phyloP scores from a whole-genome alignment of 2,797 vertebrate species.

The Borostomias antarcticus region DNA sequence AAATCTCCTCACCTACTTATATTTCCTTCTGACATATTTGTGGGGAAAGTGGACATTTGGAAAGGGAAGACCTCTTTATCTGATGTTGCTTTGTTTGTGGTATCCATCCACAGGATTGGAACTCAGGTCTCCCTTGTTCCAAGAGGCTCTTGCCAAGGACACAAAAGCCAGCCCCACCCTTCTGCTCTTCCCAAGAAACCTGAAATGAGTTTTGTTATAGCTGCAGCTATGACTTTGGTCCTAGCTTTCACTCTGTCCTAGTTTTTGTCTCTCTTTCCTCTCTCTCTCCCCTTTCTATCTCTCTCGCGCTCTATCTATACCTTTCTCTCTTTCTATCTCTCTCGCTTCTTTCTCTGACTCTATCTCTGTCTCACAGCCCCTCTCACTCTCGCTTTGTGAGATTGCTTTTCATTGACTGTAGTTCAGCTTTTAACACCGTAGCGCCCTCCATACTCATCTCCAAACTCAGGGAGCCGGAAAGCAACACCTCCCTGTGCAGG shows the following conservation, averaged over 20 bases:
- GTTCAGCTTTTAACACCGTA: too few relatives aligned
- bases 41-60: constrained; percentile 28
- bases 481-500: too few relatives aligned
- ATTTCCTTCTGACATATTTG: constrained; percentile 13
- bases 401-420: too few relatives aligned
- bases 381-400: too few relatives aligned
- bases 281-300: not conserved
- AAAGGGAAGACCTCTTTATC: constrained; percentile 16
- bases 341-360: too few relatives aligned
- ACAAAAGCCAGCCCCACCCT: constrained; percentile 18
- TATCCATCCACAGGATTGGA: constrained; percentile 32
- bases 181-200: not conserved
- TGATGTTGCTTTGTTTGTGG: constrained; percentile 38
- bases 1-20: constrained; percentile 42
- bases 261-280: constrained; percentile 24
- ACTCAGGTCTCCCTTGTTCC: not conserved
- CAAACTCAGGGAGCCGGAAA: too few relatives aligned
- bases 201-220: not conserved
- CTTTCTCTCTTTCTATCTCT: not conserved
- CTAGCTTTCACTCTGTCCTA: not conserved
- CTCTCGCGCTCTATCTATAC: not conserved
- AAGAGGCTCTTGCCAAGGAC: constrained; percentile 15
- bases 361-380: too few relatives aligned
- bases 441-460: too few relatives aligned
- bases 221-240: not conserved